Conservation (phyloP, 2,888 invertebrate species). For the Auanema sp. region DNA sequence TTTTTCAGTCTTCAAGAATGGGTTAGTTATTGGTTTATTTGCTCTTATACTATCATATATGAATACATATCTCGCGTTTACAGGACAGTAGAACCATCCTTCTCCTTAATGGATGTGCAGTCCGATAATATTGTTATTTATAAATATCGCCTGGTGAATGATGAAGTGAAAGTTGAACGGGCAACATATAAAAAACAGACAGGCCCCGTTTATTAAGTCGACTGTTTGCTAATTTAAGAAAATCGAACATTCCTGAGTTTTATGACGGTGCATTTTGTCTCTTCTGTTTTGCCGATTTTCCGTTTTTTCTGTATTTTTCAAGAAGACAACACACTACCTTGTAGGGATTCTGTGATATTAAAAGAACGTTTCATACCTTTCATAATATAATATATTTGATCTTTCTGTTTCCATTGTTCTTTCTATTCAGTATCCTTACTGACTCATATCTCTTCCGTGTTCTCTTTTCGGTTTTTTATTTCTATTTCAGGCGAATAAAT, state of each 20-base stretch:
- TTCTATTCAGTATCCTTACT: not conserved
- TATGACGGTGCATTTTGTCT: slow-evolving; percentile 1
- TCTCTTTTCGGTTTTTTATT: no score
- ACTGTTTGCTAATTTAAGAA: slow-evolving; percentile 5
- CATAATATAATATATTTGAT: not conserved
- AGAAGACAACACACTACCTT: not conserved
- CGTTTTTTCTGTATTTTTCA: not conserved
- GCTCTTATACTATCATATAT: not conserved
- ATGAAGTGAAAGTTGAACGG: slow-evolving; percentile 88
- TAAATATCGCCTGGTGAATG: slow-evolving; percentile 92
- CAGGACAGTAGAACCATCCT: slow-evolving; percentile 85
- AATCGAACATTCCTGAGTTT: not conserved
- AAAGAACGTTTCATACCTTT: not conserved
- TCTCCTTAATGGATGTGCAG: slow-evolving; percentile 98
- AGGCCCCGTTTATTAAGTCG: not conserved
- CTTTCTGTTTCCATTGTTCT: not conserved
- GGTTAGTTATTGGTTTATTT: slow-evolving; percentile 21
- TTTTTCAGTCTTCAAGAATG: slow-evolving; percentile 69
- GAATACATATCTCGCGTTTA: slow-evolving; percentile 23
- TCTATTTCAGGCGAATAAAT: no score
- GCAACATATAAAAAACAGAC: slow-evolving; percentile 47
- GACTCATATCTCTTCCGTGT: no score
- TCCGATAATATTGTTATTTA: slow-evolving; percentile 95
- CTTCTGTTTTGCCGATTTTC: not conserved
- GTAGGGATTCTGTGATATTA: not conserved